Percentiles rank a stretch among this genome's conserved stretches.
Evolutionary conservation across 2,888 invertebrate genomes (phyloP).

Genomic region (Chaetoderma sp.): DNA sequence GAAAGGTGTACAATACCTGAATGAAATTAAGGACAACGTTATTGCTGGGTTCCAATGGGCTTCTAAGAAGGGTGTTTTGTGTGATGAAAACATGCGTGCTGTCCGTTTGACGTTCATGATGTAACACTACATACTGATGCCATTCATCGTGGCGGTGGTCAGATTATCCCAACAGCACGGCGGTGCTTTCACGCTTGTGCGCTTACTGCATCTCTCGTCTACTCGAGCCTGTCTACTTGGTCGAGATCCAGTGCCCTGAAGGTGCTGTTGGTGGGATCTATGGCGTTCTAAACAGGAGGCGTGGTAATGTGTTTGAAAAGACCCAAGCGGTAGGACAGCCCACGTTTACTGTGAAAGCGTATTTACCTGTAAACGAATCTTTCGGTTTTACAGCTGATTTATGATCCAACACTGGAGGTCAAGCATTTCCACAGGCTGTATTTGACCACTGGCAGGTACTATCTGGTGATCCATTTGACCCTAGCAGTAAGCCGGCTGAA

Average conservation of each 20-base stretch:
- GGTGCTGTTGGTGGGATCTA: constrained; percentile 97
- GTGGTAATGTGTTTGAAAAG: constrained; percentile 96
- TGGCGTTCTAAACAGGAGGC: constrained; percentile 94
- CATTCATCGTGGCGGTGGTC: constrained; percentile 99
- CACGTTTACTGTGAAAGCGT: constrained; percentile 98
- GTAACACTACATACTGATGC: constrained; percentile 99
- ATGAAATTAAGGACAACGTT: constrained; percentile 99
- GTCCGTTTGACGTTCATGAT: constrained; percentile 97
- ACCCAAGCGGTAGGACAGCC: constrained; percentile 94
- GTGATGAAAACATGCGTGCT: constrained; percentile 97
- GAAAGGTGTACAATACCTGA: constrained; percentile 99
- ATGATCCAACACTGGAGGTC: constrained; percentile 95
- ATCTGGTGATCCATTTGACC: constrained; percentile 93
- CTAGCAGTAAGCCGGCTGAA: constrained; percentile 67
- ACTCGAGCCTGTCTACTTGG: constrained; percentile 99
- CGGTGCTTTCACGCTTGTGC: constrained; percentile 96
- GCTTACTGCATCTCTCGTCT: constrained; percentile 91
- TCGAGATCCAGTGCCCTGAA: constrained; percentile 99
- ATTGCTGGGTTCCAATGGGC: constrained; percentile 99
- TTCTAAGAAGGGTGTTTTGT: constrained; percentile 98
- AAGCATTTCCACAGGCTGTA: constrained; percentile 99
- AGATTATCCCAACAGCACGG: constrained; percentile 99
- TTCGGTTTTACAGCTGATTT: constrained; percentile 99
- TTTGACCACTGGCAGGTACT: constrained; percentile 99
- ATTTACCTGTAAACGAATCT: constrained; percentile 99